Conservation (phyloP, 1,140 invertebrate species). For the Apocrypta bakeri region DNA sequence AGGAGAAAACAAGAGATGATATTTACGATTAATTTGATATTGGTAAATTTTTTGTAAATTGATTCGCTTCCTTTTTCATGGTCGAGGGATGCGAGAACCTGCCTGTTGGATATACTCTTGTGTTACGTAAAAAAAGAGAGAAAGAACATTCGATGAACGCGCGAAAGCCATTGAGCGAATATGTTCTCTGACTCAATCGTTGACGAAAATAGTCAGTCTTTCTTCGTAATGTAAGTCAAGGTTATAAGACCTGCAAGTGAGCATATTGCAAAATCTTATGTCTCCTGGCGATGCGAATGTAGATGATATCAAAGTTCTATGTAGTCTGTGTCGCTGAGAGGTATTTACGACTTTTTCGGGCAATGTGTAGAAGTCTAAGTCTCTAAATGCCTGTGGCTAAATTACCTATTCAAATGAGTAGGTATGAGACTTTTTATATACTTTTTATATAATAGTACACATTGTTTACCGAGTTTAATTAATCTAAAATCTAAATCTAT, state of each 20-base stretch:
- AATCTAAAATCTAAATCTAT: too few relatives aligned
- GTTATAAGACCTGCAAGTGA: constrained; percentile 22
- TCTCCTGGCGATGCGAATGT: neutral
- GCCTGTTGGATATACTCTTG: neutral
- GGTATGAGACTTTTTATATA: too few relatives aligned
- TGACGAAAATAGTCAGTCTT: constrained; percentile 30
- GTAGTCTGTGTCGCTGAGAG: neutral
- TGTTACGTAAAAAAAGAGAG: neutral
- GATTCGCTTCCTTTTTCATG: neutral
- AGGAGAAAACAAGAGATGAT: neutral
- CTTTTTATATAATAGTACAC: too few relatives aligned
- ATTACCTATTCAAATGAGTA: too few relatives aligned
- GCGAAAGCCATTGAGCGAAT: neutral
- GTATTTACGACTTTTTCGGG: too few relatives aligned
- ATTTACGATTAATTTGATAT: too few relatives aligned
- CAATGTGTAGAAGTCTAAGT: too few relatives aligned
- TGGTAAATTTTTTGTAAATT: neutral
- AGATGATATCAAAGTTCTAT: neutral
- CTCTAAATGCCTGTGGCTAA: too few relatives aligned
- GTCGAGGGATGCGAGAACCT: neutral
- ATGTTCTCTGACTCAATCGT: constrained; percentile 30
- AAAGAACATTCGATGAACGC: neutral
- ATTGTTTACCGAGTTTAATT: too few relatives aligned
- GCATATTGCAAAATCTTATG: constrained; percentile 16
- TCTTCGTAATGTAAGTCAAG: constrained; percentile 39